Conservation (phyloP, 2,888 invertebrate species). For the Arge pagana region DNA sequence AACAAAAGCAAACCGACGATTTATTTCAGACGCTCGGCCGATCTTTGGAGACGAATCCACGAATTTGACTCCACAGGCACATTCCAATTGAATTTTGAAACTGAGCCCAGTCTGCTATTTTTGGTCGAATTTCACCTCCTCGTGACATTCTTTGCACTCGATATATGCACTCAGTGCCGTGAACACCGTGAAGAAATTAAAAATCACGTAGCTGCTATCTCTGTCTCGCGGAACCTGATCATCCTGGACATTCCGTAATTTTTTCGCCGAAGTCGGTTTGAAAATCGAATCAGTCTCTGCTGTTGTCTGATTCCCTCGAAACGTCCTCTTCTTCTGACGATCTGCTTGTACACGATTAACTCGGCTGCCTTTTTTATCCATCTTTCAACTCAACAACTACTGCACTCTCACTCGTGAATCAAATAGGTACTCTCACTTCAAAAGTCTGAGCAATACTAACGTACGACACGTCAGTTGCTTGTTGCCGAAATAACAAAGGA, state of each 20-base stretch:
- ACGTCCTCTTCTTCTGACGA: slow-evolving; percentile 4
- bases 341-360: slow-evolving; percentile 5
- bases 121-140: slow-evolving; percentile 4
- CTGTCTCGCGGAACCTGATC: slow-evolving; percentile 8
- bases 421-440: slow-evolving; percentile 5
- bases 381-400: slow-evolving; percentile 3
- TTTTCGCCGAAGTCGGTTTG: slow-evolving; percentile 1
- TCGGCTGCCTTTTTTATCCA: slow-evolving; percentile 8
- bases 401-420: slow-evolving; percentile 9
- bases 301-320: slow-evolving; percentile 9
- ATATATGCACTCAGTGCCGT: slow-evolving; percentile 10
- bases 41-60: slow-evolving; percentile 35
- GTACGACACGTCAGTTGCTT: neutral
- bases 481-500: slow-evolving; percentile 6
- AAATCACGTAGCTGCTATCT: slow-evolving; percentile 7
- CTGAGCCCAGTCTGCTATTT: slow-evolving; percentile 26
- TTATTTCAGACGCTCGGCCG: slow-evolving; percentile 39
- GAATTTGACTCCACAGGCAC: slow-evolving; percentile 30
- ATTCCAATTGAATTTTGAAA: slow-evolving; percentile 32
- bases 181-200: neutral
- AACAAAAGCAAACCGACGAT: slow-evolving; percentile 32
- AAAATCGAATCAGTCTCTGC: slow-evolving; percentile 8
- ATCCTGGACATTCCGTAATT: slow-evolving; percentile 10
- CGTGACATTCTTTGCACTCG: slow-evolving; percentile 9
- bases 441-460: slow-evolving; percentile 5